Evolutionary conservation across 2,113 vertebrate genomes (phyloP).

Genomic region (Prionailurus bengalensis): DNA sequence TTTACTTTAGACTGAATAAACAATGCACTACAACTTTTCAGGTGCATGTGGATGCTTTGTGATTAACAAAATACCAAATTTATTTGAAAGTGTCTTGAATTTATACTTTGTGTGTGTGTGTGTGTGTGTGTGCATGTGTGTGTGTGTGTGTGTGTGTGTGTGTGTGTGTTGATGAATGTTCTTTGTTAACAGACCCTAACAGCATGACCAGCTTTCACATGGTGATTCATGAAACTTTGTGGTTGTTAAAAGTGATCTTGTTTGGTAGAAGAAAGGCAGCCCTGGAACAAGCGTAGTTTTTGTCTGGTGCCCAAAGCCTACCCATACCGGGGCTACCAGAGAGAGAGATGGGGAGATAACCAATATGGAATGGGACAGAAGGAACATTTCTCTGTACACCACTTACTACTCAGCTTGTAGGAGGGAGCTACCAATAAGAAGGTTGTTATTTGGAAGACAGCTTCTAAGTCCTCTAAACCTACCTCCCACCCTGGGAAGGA

Average conservation of each 20-base stretch:
- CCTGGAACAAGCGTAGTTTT: background rate
- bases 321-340: background rate
- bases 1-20: background rate
- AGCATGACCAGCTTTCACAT: constrained; percentile 42
- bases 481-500: background rate
- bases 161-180: constrained; percentile 17
- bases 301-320: background rate
- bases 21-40: background rate
- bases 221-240: constrained; percentile 72
- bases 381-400: background rate
- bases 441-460: background rate
- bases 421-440: background rate
- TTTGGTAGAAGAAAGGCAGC: constrained; percentile 45
- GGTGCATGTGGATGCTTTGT: background rate
- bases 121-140: background rate
- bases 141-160: background rate
- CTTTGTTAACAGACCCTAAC: background rate
- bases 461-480: background rate
- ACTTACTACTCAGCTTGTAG: background rate
- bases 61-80: constrained; percentile 45
- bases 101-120: background rate
- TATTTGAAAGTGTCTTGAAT: constrained; percentile 38
- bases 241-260: constrained; percentile 72
- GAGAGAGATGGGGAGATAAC: background rate
- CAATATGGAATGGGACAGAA: background rate